Evolutionary conservation across 2,797 vertebrate genomes (phyloP).

Genomic region (Eupleurogrammus muticus): DNA sequence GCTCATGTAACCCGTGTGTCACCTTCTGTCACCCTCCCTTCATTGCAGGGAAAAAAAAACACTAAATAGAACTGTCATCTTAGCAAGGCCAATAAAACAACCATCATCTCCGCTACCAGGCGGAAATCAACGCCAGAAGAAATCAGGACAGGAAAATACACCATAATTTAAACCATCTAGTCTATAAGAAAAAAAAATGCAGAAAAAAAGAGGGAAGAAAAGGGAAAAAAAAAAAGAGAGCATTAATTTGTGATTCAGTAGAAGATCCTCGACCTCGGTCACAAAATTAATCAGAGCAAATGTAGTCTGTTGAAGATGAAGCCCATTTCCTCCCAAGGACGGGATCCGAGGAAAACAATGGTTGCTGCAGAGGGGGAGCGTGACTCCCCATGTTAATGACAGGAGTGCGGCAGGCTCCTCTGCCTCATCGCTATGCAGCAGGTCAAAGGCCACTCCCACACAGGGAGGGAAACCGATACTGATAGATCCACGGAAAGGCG

Average conservation of each 20-base stretch:
- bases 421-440: constrained; percentile 64
- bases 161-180: constrained; percentile 15
- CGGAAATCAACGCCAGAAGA: constrained; percentile 26
- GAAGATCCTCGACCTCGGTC: constrained; percentile 16
- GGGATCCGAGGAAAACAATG: constrained; percentile 62
- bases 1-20: constrained; percentile 46
- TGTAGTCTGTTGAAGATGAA: constrained; percentile 27
- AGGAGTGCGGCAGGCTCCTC: constrained; percentile 70
- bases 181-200: constrained; percentile 14
- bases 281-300: constrained; percentile 32
- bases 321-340: constrained; percentile 58
- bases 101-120: constrained; percentile 33
- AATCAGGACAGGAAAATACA: constrained; percentile 21
- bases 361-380: constrained; percentile 66
- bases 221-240: not conserved
- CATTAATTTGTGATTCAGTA: constrained; percentile 9
- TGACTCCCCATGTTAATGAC: constrained; percentile 82
- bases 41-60: constrained; percentile 41
- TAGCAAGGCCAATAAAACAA: constrained; percentile 31
- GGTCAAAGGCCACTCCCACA: constrained; percentile 74
- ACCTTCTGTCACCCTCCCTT: constrained; percentile 41
- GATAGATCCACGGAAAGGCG: constrained; percentile 61
- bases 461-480: constrained; percentile 51
- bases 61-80: constrained; percentile 58
- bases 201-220: not conserved